Base-by-base conservation (phyloP, 2,888 invertebrate genomes). In the Drosophila maculinotata region DNA sequence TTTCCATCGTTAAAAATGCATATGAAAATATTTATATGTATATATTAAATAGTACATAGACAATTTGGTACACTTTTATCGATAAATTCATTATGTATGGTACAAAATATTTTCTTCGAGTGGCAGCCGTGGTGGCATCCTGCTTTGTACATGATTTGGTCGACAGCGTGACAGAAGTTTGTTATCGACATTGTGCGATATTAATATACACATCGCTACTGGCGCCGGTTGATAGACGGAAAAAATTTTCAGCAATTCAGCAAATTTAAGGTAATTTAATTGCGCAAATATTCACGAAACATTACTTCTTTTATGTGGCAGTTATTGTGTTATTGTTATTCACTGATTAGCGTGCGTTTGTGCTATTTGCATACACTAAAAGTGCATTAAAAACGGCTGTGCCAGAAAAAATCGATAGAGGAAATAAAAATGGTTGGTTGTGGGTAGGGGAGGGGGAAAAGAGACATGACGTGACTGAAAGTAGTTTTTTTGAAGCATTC, bases 391-490 rank as follows among this genome's bases (percentile, higher is more conserved):
- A 65, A 65, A 31, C 33, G 31, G 42, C 39, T 35, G 23, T 47
- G 56, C 14, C 36, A 53, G 44, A 79, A 79, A n/a, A 80, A 80
- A 76, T 87, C 80, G 70, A 80, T 80, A 87, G 23, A 42, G 35
- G 35, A 44, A 57, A 70, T 53, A 69, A 82, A 85, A 67, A 64
- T 76, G 80, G 80, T 69, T 60, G 80, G 82, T 39, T 76, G 52
- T 39, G 5, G 52, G 45, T 68, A 41, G 31, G 42, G 23, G 45
- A 45, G 48, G 51, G 53, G 6, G 45, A 44, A 23, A 36, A 71
- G 20, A 31, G 73, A 82, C 76, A 82, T 82, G 90, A 88, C 88
- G 88, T 89, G 90, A 89, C 88, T 87, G 69, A 76, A 64, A 63
- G 67, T 75, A 79, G 67, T 85, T 80, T 85, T 80, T 83, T 87